These are phyloP conservation scores for Heterocephalus glaber DNA, from an alignment of 2,113 vertebrate species.

Conservation along the genomic window DNA sequence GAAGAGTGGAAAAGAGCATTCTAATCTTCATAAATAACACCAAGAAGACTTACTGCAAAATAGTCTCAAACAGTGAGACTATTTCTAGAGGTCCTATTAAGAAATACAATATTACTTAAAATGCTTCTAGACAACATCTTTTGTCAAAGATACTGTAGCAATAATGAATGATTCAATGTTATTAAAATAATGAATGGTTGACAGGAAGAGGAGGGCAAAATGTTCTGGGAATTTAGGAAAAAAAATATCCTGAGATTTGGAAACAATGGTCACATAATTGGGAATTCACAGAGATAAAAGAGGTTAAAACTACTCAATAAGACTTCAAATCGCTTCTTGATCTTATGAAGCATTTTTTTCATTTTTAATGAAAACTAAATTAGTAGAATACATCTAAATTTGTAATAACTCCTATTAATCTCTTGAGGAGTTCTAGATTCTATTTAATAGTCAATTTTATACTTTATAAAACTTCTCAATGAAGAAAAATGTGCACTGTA, in stretches of 20 bases:
- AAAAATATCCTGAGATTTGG: neutral
- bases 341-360: neutral
- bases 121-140: slow-evolving; percentile 7
- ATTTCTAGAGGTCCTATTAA: neutral
- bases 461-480: neutral
- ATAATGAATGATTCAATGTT: neutral
- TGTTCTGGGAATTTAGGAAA: slow-evolving; percentile 8
- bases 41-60: neutral
- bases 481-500: neutral
- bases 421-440: slow-evolving; percentile 2
- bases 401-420: slow-evolving; percentile 24
- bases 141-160: neutral
- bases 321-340: slow-evolving; percentile 31
- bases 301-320: neutral
- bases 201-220: neutral
- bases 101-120: neutral
- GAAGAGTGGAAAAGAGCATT: neutral
- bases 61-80: neutral
- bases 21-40: neutral
- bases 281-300: neutral
- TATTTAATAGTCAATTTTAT: neutral
- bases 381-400: slow-evolving; percentile 34
- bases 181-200: neutral
- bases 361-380: slow-evolving; percentile 51
- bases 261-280: neutral